Conservation (phyloP, 2,113 vertebrate genomes). For the Gymnobelideus leadbeateri region DNA sequence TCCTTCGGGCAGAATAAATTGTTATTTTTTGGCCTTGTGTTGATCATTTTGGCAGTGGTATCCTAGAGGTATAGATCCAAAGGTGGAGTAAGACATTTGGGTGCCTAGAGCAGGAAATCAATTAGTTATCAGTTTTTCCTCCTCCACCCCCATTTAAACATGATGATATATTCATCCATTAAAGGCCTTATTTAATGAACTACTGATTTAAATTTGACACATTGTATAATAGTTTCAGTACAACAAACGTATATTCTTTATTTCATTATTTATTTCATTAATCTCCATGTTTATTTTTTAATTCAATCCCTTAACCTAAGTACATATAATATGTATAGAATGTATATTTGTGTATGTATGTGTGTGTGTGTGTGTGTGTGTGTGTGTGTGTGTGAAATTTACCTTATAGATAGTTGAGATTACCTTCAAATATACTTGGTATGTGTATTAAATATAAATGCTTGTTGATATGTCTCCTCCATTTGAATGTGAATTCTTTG, state of each 20-base stretch:
- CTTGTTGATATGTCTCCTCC: neutral
- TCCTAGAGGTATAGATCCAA: constrained; percentile 69
- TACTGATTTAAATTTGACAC: constrained; percentile 31
- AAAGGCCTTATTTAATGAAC: constrained; percentile 34
- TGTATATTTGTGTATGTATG: neutral
- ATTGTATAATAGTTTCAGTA: neutral
- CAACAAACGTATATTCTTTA: constrained; percentile 23
- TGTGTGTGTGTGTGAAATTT: neutral
- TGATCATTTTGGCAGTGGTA: constrained; percentile 79
- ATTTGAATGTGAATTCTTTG: neutral
- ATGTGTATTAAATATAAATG: neutral
- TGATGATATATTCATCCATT: constrained; percentile 36
- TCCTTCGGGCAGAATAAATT: constrained; percentile 78
- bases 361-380: neutral
- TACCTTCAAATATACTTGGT: neutral
- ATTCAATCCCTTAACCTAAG: neutral
- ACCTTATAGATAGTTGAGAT: neutral
- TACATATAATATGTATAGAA: neutral
- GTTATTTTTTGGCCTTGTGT: constrained; percentile 72
- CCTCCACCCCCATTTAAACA: constrained; percentile 35
- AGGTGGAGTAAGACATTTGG: constrained; percentile 64
- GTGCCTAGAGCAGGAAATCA: constrained; percentile 72
- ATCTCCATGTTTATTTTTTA: neutral
- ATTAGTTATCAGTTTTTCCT: constrained; percentile 60
- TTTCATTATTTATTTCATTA: constrained; percentile 51